Evolutionary conservation across 2,888 invertebrate species (phyloP).

Genomic region (Cerceris ruficornis): DNA sequence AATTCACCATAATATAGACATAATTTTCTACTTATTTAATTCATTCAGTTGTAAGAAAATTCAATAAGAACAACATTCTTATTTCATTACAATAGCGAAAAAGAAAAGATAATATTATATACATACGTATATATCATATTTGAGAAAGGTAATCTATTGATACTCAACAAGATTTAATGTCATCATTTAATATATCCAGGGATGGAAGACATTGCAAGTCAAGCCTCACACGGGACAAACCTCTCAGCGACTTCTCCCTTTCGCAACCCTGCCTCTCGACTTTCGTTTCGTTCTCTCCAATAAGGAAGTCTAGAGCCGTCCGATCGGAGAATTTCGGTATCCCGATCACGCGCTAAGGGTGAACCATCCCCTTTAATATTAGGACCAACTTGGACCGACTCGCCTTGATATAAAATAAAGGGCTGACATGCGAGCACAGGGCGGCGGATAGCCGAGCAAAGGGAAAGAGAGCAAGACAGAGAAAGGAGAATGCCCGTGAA

Average conservation of each 20-base stretch:
- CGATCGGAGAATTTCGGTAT: constrained; percentile 74
- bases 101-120: too few relatives aligned
- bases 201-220: constrained; percentile 7
- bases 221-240: not conserved
- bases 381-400: constrained; percentile 68
- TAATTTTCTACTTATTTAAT: too few relatives aligned
- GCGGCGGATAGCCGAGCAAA: constrained; percentile 28
- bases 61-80: too few relatives aligned
- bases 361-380: constrained; percentile 80
- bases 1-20: too few relatives aligned
- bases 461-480: constrained; percentile 8
- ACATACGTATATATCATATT: too few relatives aligned
- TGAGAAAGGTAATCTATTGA: too few relatives aligned
- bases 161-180: too few relatives aligned
- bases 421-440: constrained; percentile 76
- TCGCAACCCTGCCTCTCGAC: constrained; percentile 35
- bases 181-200: not conserved
- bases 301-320: constrained; percentile 73
- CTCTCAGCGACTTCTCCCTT: constrained; percentile 5
- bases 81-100: too few relatives aligned
- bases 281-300: constrained; percentile 56
- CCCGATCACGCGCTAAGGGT: constrained; percentile 79
- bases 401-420: constrained; percentile 77
- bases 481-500: constrained; percentile 12
- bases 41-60: too few relatives aligned